phyloP scores from a whole-genome alignment of 1,140 invertebrate species.

The Sarcophaga peregrina region DNA sequence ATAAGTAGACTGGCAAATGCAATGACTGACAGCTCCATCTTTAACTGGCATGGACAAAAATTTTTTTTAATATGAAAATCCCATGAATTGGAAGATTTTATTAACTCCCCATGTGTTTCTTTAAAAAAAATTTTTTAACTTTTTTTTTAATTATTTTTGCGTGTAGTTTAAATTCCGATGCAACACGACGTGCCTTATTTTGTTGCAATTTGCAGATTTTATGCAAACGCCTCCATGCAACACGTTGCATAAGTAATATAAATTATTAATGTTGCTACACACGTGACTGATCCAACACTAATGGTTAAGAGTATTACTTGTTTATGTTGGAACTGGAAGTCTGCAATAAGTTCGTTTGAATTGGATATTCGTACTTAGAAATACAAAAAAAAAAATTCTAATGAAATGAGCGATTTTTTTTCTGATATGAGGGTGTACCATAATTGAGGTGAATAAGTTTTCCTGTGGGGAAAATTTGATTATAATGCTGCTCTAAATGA shows the following conservation, averaged over 20 bases:
- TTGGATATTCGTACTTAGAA: no score
- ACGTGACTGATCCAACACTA: neutral
- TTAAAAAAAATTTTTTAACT: no score
- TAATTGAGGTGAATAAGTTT: no score
- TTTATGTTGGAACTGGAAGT: neutral
- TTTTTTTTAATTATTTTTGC: neutral
- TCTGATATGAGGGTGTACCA: no score
- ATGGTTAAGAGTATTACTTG: neutral
- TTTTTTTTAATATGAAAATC: no score
- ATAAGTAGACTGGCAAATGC: no score
- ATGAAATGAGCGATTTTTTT: neutral
- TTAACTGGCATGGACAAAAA: no score
- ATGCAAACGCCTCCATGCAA: conserved; percentile 6
- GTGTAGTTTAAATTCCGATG: conserved; percentile 13
- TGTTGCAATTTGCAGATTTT: neutral
- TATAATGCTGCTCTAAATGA: no score
- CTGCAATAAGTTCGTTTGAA: neutral
- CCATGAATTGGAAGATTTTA: no score
- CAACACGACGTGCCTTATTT: neutral
- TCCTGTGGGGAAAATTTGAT: no score
- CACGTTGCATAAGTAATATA: neutral
- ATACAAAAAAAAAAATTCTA: neutral
- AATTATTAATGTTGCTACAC: neutral
- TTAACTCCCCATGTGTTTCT: no score
- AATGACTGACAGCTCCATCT: no score